phyloP scores from a whole-genome alignment of 2,888 invertebrate species.

The Harpalus rubripes region DNA sequence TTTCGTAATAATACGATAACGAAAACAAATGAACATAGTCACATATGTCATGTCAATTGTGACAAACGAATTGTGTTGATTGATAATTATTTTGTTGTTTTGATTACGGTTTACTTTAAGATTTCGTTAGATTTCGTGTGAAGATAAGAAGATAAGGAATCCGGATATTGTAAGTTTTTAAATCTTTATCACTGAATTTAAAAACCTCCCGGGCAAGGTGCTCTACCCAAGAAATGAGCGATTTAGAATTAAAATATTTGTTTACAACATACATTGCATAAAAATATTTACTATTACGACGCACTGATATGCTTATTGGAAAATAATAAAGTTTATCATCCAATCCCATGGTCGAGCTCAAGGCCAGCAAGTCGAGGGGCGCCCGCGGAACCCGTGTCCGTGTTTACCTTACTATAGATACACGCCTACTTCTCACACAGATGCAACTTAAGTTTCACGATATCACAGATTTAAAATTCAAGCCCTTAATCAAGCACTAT shows the following conservation, averaged over 20 bases:
- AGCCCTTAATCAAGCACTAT: conserved; percentile 50
- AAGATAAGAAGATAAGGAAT: conserved; percentile 39
- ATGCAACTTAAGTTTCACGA: conserved; percentile 60
- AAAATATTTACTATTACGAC: conserved; percentile 66
- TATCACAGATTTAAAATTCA: conserved; percentile 51
- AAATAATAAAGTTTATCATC: conserved; percentile 67
- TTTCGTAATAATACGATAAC: neutral
- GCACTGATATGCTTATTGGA: conserved; percentile 66
- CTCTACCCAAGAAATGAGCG: neutral
- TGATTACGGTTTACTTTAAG: conserved; percentile 13
- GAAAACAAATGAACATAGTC: conserved; percentile 34
- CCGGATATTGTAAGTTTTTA: conserved; percentile 27
- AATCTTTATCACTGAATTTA: conserved; percentile 16
- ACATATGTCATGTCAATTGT: conserved; percentile 20
- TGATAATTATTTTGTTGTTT: conserved; percentile 16
- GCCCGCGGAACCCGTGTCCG: conserved; percentile 70
- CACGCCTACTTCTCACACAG: conserved; percentile 74
- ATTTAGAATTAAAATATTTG: conserved; percentile 46
- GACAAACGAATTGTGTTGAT: conserved; percentile 14
- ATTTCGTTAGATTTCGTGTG: neutral
- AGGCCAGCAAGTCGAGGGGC: conserved; percentile 74
- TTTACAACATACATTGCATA: conserved; percentile 63
- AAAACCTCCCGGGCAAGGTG: neutral
- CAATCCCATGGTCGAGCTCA: conserved; percentile 71
- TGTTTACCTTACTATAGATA: conserved; percentile 72